Evolutionary conservation across 2,888 invertebrate species (phyloP).

Genomic region (Metopia argyrocephala): DNA sequence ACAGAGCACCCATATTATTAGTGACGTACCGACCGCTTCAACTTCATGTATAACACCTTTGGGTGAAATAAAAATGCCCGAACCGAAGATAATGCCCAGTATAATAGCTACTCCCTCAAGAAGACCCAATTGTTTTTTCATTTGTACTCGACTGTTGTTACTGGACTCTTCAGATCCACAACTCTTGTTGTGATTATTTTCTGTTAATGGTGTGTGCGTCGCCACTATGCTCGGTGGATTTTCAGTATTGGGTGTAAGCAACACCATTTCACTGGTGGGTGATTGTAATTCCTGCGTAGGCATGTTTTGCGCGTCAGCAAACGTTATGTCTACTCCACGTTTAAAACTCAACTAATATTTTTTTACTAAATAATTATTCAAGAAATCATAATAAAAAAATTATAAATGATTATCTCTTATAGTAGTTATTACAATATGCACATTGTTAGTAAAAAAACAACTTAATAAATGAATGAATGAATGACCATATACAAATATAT

Average conservation of each 20-base stretch:
- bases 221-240: slow-evolving; percentile 64
- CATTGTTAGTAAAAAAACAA: background rate
- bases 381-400: background rate
- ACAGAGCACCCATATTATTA: slow-evolving; percentile 92
- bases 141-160: slow-evolving; percentile 81
- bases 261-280: slow-evolving; percentile 77
- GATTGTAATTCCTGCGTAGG: slow-evolving; percentile 71
- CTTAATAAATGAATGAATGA: background rate
- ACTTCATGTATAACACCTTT: slow-evolving; percentile 95
- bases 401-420: slow-evolving; percentile 25
- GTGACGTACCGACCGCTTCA: slow-evolving; percentile 92
- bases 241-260: slow-evolving; percentile 75
- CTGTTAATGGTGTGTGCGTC: background rate
- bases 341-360: slow-evolving; percentile 39
- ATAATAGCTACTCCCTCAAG: slow-evolving; percentile 96
- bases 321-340: slow-evolving; percentile 46
- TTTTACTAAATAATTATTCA: background rate
- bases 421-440: background rate
- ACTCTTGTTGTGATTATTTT: slow-evolving; percentile 59
- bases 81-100: slow-evolving; percentile 95
- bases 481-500: too few species aligned
- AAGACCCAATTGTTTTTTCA: slow-evolving; percentile 93
- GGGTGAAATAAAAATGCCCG: slow-evolving; percentile 97
- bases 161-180: slow-evolving; percentile 70
- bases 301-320: slow-evolving; percentile 66